These are phyloP conservation scores for Eucidaris tribuloides DNA, from an alignment of 35 echinoderm and acorn worm genomes.

Conservation along the genomic window DNA sequence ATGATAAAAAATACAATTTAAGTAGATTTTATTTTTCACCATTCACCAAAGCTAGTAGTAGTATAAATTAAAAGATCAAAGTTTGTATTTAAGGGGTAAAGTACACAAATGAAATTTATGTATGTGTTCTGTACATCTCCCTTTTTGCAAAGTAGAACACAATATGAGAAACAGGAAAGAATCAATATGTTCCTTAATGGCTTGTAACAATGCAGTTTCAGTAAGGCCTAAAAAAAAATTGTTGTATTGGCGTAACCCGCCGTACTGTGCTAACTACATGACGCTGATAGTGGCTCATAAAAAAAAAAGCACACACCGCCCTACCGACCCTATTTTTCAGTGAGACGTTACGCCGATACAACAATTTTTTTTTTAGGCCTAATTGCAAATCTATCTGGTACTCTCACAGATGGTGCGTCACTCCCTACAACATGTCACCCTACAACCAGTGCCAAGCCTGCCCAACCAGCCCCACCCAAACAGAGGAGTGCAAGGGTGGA, in stretches of 20 bases:
- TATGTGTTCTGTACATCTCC: not conserved
- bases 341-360: not conserved
- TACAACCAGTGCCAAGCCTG: slow-evolving; percentile 63
- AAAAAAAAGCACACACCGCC: no score
- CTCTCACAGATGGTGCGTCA: slow-evolving; percentile 47
- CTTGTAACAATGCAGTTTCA: not conserved
- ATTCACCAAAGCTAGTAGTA: not conserved
- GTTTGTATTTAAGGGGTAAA: not conserved
- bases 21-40: not conserved
- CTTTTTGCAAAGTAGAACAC: not conserved
- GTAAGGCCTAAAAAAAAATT: no score
- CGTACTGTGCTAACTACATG: not conserved
- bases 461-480: slow-evolving; percentile 11
- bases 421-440: slow-evolving; percentile 81
- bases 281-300: no score
- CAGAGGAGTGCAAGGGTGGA: slow-evolving; percentile 36
- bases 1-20: no score
- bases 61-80: not conserved
- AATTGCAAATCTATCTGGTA: not conserved
- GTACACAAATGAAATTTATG: not conserved
- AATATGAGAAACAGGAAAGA: no score
- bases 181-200: not conserved
- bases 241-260: no score
- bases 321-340: no score
- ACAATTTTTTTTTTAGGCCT: not conserved